Evolutionary conservation across 23 tunicate species (phyloP).

Genomic region (Oikopleura dioica): DNA sequence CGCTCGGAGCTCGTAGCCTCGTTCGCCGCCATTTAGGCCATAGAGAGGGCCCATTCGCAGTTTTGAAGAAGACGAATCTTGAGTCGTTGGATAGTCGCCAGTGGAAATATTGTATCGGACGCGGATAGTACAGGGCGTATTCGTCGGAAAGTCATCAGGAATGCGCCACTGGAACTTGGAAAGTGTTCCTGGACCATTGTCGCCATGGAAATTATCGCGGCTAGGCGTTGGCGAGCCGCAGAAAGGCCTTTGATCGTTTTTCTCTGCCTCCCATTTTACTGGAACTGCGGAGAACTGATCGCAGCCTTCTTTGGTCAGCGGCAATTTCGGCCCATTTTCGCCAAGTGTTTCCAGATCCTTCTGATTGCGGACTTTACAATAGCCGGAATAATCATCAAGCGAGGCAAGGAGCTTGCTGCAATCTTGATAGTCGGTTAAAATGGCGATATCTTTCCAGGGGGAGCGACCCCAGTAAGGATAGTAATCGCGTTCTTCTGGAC

Average conservation of each 20-base stretch:
- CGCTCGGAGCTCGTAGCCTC: slow-evolving; percentile 19
- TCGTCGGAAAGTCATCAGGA: slow-evolving; percentile 17
- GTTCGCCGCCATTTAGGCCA: slow-evolving; percentile 16
- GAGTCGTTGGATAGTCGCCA: slow-evolving; percentile 20
- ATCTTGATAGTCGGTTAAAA: slow-evolving; percentile 23
- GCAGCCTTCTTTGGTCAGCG: slow-evolving; percentile 50
- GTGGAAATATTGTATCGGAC: slow-evolving; percentile 80
- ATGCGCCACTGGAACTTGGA: slow-evolving; percentile 19
- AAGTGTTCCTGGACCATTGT: slow-evolving; percentile 6
- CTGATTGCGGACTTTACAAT: neutral
- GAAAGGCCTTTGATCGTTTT: neutral
- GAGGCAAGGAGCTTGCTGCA: neutral
- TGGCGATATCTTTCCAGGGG: slow-evolving; percentile 80
- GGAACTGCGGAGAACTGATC: slow-evolving; percentile 15
- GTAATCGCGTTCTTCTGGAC: slow-evolving; percentile 82
- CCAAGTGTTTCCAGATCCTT: too few species aligned
- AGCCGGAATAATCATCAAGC: neutral
- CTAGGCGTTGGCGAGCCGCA: neutral
- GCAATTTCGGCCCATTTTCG: slow-evolving; percentile 20
- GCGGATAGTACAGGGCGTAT: neutral
- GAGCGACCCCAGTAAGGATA: slow-evolving; percentile 64
- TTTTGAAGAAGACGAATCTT: too few species aligned
- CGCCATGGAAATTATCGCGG: slow-evolving; percentile 19
- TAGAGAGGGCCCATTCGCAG: too few species aligned
- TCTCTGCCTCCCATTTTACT: slow-evolving; percentile 10